Conservation (phyloP, 2,797 vertebrate genomes). For the Phoxinus dragarum region DNA sequence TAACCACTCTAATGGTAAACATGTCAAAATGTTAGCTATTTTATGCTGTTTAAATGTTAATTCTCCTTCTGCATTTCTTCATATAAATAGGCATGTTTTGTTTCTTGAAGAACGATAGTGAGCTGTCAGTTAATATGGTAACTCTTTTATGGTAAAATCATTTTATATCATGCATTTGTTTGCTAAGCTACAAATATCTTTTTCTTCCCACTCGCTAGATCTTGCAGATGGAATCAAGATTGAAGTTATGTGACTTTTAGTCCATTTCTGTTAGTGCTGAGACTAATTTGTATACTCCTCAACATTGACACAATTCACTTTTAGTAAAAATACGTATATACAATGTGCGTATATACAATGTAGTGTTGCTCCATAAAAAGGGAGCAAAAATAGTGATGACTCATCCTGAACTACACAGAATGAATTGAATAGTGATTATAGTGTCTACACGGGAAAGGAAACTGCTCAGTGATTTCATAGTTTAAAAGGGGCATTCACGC, state of each 20-base stretch:
- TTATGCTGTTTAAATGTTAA: slow-evolving; percentile 7
- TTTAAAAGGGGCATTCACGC: not conserved
- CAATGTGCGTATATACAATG: not conserved
- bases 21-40: not conserved
- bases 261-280: not conserved
- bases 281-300: not conserved
- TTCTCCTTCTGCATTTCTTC: not conserved
- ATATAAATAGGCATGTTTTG: slow-evolving; percentile 23
- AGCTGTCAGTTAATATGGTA: slow-evolving; percentile 32
- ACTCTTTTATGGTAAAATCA: slow-evolving; percentile 16
- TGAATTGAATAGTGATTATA: not conserved
- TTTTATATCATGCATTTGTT: slow-evolving; percentile 39
- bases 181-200: not conserved
- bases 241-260: not conserved
- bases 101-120: slow-evolving; percentile 15
- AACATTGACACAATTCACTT: not conserved
- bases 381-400: not conserved
- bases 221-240: not conserved
- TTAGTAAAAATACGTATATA: not conserved
- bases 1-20: not conserved
- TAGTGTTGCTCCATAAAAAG: not conserved
- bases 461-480: not conserved
- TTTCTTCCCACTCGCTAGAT: not conserved
- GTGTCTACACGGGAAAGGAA: not conserved
- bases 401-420: not conserved